phyloP scores from a whole-genome alignment of 2,797 vertebrate species.

The Hippoglossus hippoglossus region DNA sequence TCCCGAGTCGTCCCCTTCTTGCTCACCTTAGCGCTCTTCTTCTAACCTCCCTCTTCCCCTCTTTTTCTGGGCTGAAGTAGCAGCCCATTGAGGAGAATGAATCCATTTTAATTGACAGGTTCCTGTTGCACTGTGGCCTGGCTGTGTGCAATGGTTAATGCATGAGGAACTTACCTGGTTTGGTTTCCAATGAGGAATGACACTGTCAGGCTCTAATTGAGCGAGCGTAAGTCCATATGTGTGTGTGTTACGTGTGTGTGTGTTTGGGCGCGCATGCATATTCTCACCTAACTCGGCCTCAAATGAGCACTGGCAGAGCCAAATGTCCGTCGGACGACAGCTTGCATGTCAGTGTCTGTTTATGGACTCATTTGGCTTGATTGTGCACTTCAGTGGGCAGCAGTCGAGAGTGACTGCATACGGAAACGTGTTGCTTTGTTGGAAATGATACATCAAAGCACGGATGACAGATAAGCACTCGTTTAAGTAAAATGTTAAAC shows the following conservation, averaged over 20 bases:
- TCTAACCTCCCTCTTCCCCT: not conserved
- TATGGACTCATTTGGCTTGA: slow-evolving; percentile 47
- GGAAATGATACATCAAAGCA: slow-evolving; percentile 20
- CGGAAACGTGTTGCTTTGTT: slow-evolving; percentile 4
- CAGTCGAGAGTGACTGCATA: slow-evolving; percentile 23
- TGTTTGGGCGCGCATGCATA: slow-evolving; percentile 22
- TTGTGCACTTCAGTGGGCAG: slow-evolving; percentile 15
- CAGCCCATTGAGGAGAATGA: slow-evolving; percentile 47
- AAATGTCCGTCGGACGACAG: slow-evolving; percentile 49
- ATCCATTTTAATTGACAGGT: slow-evolving; percentile 75
- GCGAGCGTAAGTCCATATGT: not conserved
- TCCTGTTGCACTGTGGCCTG: slow-evolving; percentile 64
- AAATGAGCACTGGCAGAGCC: slow-evolving; percentile 49
- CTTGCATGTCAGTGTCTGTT: slow-evolving; percentile 50
- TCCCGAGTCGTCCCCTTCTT: not conserved
- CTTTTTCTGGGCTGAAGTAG: slow-evolving; percentile 27
- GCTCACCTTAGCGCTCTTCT: not conserved
- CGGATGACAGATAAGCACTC: not conserved
- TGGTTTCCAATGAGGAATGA: slow-evolving; percentile 71
- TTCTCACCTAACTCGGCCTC: slow-evolving; percentile 40
- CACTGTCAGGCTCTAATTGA: slow-evolving; percentile 42
- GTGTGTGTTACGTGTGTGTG: slow-evolving; percentile 1
- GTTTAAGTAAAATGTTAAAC: slow-evolving; percentile 13
- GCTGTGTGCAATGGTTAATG: slow-evolving; percentile 64
- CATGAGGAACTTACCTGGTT: slow-evolving; percentile 62